Conservation (phyloP, 2,797 vertebrate genomes). For the Lepilemur septentrionalis region DNA sequence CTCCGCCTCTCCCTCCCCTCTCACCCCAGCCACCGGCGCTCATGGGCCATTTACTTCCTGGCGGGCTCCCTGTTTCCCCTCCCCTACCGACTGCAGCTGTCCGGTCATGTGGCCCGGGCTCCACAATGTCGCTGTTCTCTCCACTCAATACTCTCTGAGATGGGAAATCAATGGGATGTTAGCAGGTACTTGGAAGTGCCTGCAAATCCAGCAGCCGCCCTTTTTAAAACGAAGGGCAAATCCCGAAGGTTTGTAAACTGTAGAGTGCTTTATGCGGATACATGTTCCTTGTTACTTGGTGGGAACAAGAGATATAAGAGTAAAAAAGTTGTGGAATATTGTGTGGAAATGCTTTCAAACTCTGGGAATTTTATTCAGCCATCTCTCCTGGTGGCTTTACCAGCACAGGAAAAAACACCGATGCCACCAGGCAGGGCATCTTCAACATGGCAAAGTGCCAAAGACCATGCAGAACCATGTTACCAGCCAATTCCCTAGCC, state of each 20-base stretch:
- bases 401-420: not conserved
- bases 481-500: not conserved
- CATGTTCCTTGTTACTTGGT: not conserved
- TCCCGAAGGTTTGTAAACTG: not conserved
- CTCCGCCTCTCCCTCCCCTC: not conserved
- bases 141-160: conserved; percentile 5
- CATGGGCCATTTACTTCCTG: not conserved
- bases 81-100: not conserved
- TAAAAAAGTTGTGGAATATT: not conserved
- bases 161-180: conserved; percentile 51
- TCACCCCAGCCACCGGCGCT: not conserved
- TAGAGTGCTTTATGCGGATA: too few relatives aligned
- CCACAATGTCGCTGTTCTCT: not conserved
- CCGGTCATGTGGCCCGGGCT: not conserved
- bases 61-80: conserved; percentile 20
- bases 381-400: not conserved
- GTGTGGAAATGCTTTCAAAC: not conserved
- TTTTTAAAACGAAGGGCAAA: not conserved
- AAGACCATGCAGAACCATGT: not conserved
- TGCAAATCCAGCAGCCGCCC: not conserved
- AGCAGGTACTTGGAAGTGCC: rapidly evolving
- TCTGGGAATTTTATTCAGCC: not conserved
- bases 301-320: not conserved
- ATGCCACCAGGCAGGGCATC: not conserved
- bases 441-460: not conserved